Percentiles rank a stretch among this genome's conserved stretches.
Evolutionary conservation across 1,140 invertebrate genomes (phyloP).

Genomic region (Watersipora subatra): DNA sequence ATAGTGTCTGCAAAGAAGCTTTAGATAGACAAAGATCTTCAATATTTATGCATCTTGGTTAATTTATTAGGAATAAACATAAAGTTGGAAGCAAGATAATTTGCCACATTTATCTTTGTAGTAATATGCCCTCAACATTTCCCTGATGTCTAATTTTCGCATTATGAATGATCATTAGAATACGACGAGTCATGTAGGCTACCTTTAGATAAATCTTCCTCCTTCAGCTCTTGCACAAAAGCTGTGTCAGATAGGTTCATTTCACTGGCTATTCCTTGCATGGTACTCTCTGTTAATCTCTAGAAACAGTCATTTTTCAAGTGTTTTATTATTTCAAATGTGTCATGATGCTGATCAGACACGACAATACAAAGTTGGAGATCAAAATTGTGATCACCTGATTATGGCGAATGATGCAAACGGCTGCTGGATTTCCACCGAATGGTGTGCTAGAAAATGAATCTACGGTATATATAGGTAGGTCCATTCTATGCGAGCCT

Average conservation of each 20-base stretch:
- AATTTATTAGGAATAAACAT: no score
- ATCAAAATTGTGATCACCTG: slow-evolving; percentile 11
- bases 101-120: no score
- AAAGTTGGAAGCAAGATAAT: no score
- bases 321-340: not conserved
- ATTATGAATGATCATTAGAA: no score
- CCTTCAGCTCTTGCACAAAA: slow-evolving; percentile 30
- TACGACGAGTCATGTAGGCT: no score
- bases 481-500: no score
- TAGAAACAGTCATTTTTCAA: slow-evolving; percentile 5
- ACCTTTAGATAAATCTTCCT: no score
- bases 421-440: slow-evolving; percentile 47
- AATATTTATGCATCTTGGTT: no score
- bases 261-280: slow-evolving; percentile 46
- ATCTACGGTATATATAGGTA: slow-evolving; percentile 43
- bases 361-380: not conserved
- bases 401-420: slow-evolving; percentile 38
- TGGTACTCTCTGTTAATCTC: slow-evolving; percentile 35
- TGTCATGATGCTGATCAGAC: not conserved
- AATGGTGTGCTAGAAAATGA: slow-evolving; percentile 44
- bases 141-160: no score
- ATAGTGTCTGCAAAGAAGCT: no score
- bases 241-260: slow-evolving; percentile 53
- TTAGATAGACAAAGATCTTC: no score
- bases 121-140: no score